Evolutionary conservation across 2,797 vertebrate genomes (phyloP), one percentile per base, ranked within the genome.

Genomic region (Trachurus trachurus): DNA sequence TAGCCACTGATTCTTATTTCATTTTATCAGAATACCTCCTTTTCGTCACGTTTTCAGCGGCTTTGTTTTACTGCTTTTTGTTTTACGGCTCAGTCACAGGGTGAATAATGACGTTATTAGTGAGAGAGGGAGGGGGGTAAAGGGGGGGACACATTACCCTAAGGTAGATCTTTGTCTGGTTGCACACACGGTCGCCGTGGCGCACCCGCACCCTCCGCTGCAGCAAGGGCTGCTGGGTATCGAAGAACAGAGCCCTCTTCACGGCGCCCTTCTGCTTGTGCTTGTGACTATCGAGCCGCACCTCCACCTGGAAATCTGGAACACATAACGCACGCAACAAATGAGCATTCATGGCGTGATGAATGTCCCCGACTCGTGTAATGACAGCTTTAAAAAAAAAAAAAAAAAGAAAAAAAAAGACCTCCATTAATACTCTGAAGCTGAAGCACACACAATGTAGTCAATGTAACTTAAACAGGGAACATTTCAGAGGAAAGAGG

Each of bases 251-350:
- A 0, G 96, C 96, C 70, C 97, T 94, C 70, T 94, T 96, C 45
- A 96, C 90, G 0, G 95, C 96, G 4, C 95, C 96, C 85, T 96
- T 97, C 88, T 97, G 95, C 86, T 96, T 97, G 82, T 96, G 95
- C 85, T 97, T 97, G 53, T 95, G 91, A 66, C 92, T 95, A 73
- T 98, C 98, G 10, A 98, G 90, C 91, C 96, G 96, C 70, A 99
- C 92, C 84, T 98, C 96, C 68, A 97, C 96, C 0, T 95, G 93
- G 85, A 98, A 98, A 74, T 94, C 97, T 98, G 91, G 16, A 87
- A 83, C 78, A 74, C 62, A 73, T 59, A 80, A 87, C 60, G 61
- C 71, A 61, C 53, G 37, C 64, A 90, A 90, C 74, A 90, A 83
- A 86, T 80, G 72, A 76, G 77, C 78, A 83, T 84, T 90, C 84